Conservation (phyloP, 1,140 invertebrate species). For the Dryas iulia region DNA sequence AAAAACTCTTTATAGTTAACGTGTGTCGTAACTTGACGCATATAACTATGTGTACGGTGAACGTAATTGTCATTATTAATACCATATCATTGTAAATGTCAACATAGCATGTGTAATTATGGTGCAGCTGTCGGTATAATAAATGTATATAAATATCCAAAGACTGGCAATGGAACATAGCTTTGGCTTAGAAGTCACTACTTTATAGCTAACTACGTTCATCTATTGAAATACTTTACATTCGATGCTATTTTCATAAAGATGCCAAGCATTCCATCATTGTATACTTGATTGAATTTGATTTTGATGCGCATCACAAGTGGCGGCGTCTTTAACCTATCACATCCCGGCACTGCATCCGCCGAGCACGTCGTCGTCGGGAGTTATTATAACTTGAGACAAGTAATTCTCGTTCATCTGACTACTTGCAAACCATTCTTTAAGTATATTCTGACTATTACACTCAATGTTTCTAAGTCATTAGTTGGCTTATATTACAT, state of each 20-base stretch:
- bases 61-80: conserved; percentile 26
- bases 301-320: conserved; percentile 30
- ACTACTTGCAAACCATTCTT: conserved; percentile 33
- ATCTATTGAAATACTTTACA: background rate
- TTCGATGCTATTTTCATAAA: background rate
- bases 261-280: conserved; percentile 5
- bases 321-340: conserved; percentile 27
- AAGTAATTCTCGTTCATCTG: conserved; percentile 42
- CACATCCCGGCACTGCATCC: conserved; percentile 39
- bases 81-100: conserved; percentile 29
- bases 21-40: conserved; percentile 10
- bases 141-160: conserved; percentile 16
- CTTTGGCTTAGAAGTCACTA: background rate
- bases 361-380: conserved; percentile 20
- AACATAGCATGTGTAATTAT: conserved; percentile 20
- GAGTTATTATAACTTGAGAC: conserved; percentile 48
- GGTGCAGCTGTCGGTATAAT: conserved; percentile 17
- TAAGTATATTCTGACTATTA: conserved; percentile 14
- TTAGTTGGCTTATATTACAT: conserved; percentile 3
- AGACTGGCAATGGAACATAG: background rate
- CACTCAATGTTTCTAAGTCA: background rate
- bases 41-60: background rate
- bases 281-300: conserved; percentile 23
- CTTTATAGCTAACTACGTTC: background rate
- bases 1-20: background rate